These are phyloP conservation scores for Xenopus petersii DNA, from an alignment of 2,797 vertebrate genomes.

Conservation along the genomic window DNA sequence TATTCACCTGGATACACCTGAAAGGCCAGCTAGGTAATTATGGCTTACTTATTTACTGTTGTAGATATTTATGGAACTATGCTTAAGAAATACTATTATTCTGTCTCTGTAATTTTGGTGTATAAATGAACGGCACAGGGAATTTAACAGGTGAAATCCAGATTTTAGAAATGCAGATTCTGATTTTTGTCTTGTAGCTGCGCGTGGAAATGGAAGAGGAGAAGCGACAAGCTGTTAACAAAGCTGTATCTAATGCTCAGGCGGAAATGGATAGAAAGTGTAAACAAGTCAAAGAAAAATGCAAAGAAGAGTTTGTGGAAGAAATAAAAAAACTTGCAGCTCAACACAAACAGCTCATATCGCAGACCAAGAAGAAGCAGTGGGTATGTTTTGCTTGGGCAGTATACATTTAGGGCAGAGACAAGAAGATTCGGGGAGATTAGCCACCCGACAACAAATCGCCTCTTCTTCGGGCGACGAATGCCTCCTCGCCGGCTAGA, in stretches of 20 bases:
- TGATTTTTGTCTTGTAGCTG: constrained; percentile 76
- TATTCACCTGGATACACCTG: too few relatives aligned
- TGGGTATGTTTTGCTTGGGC: constrained; percentile 77
- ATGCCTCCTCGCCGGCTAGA: too few relatives aligned
- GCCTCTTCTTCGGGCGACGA: too few relatives aligned
- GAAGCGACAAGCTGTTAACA: constrained; percentile 92
- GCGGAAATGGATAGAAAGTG: constrained; percentile 95
- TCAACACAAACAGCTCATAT: constrained; percentile 94
- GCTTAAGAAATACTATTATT: too few relatives aligned
- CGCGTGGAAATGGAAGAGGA: constrained; percentile 97
- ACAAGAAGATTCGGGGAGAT: too few relatives aligned
- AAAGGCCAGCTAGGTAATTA: too few relatives aligned
- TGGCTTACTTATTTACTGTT: too few relatives aligned
- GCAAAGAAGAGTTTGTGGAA: constrained; percentile 98
- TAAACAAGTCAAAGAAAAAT: constrained; percentile 97
- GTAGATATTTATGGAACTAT: too few relatives aligned
- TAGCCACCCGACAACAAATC: too few relatives aligned
- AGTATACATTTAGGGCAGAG: neutral
- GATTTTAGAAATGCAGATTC: neutral
- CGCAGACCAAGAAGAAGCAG: constrained; percentile 99
- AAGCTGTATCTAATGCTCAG: constrained; percentile 86
- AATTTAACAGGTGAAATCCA: too few relatives aligned
- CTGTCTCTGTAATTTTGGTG: too few relatives aligned
- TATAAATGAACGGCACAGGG: too few relatives aligned
- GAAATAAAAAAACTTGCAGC: constrained; percentile 95